These are phyloP conservation scores for Apteryx owenii DNA, from an alignment of 2,113 vertebrate species.

Conservation along the genomic window DNA sequence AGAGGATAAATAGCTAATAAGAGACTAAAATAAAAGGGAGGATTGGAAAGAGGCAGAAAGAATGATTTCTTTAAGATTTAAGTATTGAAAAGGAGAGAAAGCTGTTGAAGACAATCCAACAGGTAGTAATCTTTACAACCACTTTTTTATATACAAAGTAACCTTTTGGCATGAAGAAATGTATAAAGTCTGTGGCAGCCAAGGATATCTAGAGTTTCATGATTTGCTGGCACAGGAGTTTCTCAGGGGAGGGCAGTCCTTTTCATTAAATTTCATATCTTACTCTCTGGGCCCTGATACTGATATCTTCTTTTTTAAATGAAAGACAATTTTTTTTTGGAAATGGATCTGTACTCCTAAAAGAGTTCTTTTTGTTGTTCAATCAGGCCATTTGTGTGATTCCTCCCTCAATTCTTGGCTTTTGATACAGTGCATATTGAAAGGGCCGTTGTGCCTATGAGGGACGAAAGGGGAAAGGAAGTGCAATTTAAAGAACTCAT, in stretches of 20 bases:
- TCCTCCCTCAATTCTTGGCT: not conserved
- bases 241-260: not conserved
- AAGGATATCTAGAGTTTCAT: not conserved
- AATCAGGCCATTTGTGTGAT: not conserved
- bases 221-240: not conserved
- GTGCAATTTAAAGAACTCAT: not conserved
- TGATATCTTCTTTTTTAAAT: not conserved
- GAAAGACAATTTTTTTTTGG: not conserved
- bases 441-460: not conserved
- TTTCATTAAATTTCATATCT: not conserved
- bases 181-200: not conserved
- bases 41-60: not conserved
- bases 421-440: not conserved
- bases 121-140: not conserved
- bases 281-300: not conserved
- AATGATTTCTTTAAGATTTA: not conserved
- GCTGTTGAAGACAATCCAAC: not conserved
- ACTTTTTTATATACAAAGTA: not conserved
- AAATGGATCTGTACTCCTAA: not conserved
- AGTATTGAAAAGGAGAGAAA: not conserved
- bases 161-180: not conserved
- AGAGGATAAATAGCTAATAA: not conserved
- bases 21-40: not conserved
- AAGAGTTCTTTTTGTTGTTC: not conserved
- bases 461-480: not conserved